phyloP scores from a whole-genome alignment of 2,888 invertebrate species.

The Schrankia costaestrigalis region DNA sequence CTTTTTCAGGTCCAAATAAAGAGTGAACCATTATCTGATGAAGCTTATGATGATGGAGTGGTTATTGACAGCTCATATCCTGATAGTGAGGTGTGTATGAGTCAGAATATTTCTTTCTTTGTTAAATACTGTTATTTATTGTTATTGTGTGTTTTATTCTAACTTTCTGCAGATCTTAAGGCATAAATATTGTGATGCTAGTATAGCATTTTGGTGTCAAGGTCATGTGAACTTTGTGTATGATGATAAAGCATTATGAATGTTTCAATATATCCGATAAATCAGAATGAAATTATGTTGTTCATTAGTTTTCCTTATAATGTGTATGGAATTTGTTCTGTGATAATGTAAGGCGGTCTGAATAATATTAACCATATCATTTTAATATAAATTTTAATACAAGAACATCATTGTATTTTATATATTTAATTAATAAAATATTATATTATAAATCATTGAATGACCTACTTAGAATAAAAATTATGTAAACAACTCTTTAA shows the following conservation, averaged over 20 bases:
- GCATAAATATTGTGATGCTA: constrained; percentile 20
- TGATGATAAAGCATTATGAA: constrained; percentile 27
- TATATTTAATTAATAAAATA: too few relatives aligned
- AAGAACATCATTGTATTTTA: too few relatives aligned
- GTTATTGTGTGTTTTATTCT: constrained; percentile 4
- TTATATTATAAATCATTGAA: too few relatives aligned
- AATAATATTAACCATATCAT: too few relatives aligned
- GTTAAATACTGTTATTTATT: constrained; percentile 13
- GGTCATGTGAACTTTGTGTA: constrained; percentile 53
- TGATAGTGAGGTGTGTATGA: constrained; percentile 66
- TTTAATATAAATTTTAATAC: too few relatives aligned
- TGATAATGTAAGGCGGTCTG: too few relatives aligned
- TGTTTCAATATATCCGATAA: constrained; percentile 18
- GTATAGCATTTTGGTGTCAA: constrained; percentile 61
- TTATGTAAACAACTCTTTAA: too few relatives aligned
- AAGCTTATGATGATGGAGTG: constrained; percentile 77
- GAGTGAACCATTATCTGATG: constrained; percentile 80
- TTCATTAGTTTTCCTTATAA: constrained; percentile 21
- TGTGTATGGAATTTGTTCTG: too few relatives aligned
- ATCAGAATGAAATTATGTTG: constrained; percentile 13
- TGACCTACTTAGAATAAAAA: too few relatives aligned
- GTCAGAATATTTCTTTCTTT: constrained; percentile 15
- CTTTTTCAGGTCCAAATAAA: constrained; percentile 79
- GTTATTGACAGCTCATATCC: constrained; percentile 74
- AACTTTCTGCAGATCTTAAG: constrained; percentile 22